Percentiles rank a stretch among this genome's conserved stretches.
Evolutionary conservation across 2,113 vertebrate species (phyloP).

Genomic region (Peromyscus californicus): DNA sequence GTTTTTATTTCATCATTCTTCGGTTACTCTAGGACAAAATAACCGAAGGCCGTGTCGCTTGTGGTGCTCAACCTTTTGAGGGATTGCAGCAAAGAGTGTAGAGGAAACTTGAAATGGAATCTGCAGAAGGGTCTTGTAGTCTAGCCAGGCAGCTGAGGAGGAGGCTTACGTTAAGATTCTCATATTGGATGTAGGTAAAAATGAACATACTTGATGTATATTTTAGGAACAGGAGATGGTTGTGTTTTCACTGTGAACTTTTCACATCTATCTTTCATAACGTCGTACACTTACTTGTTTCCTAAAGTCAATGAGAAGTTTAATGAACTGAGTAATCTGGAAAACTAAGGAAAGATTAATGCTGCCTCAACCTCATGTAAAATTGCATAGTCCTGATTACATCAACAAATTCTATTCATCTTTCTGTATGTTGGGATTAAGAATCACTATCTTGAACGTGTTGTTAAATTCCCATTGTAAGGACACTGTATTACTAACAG

Average conservation of each 20-base stretch:
- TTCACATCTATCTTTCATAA: not conserved
- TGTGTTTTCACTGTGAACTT: not conserved
- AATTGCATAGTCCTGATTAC: not conserved
- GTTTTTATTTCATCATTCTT: not conserved
- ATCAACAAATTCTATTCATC: not conserved
- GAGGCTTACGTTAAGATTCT: not conserved
- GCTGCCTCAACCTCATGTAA: not conserved
- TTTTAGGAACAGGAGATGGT: not conserved
- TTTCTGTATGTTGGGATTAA: not conserved
- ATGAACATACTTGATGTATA: not conserved
- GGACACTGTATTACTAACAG: not conserved
- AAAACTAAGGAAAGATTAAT: not conserved
- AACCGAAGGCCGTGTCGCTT: not conserved
- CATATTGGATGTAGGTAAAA: not conserved
- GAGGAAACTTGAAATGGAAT: not conserved
- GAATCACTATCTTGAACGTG: not conserved
- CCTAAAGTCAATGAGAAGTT: not conserved
- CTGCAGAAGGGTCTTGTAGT: not conserved
- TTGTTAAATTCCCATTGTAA: not conserved
- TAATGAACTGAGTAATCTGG: not conserved
- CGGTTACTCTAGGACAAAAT: not conserved
- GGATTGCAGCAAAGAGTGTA: not conserved
- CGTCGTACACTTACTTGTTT: not conserved
- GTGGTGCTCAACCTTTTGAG: not conserved
- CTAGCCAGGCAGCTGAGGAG: not conserved